phyloP scores from a whole-genome alignment of 2,888 invertebrate genomes.

The Xylota sylvarum region DNA sequence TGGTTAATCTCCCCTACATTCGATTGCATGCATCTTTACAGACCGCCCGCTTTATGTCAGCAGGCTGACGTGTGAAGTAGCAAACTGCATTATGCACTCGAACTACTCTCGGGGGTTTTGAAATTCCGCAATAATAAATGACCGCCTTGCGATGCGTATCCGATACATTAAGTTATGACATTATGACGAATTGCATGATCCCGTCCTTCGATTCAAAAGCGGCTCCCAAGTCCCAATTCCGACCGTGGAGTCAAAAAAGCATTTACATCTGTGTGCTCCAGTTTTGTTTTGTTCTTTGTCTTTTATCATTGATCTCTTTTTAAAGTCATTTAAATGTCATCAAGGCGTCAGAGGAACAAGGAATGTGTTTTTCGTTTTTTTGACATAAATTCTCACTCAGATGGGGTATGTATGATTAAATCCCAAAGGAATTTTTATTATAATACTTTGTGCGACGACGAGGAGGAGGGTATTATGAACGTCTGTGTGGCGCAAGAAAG shows the following conservation, averaged over 20 bases:
- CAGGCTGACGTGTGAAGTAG: constrained; percentile 75
- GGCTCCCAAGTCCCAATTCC: not conserved
- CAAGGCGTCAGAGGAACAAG: constrained; percentile 71
- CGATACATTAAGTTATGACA: constrained; percentile 76
- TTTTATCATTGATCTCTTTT: constrained; percentile 70
- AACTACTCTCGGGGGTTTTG: constrained; percentile 63
- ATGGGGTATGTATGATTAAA: constrained; percentile 66
- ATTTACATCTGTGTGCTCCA: constrained; percentile 69
- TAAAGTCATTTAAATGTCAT: constrained; percentile 74
- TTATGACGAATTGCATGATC: constrained; percentile 76
- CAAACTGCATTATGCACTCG: constrained; percentile 76
- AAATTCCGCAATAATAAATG: constrained; percentile 69
- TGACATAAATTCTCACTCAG: constrained; percentile 70
- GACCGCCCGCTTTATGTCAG: constrained; percentile 65
- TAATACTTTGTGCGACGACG: constrained; percentile 14
- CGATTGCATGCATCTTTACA: constrained; percentile 32
- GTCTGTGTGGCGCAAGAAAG: not conserved
- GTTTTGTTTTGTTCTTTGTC: constrained; percentile 50
- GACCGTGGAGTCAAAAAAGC: constrained; percentile 42
- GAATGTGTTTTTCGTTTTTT: constrained; percentile 34
- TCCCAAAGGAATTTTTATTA: constrained; percentile 64
- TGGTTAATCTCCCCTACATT: constrained; percentile 1
- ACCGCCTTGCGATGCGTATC: constrained; percentile 65
- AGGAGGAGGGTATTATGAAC: not conserved
- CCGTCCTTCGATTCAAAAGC: constrained; percentile 46